Evolutionary conservation across 2,888 invertebrate genomes (phyloP).

Genomic region (Eupelmus urozonus): DNA sequence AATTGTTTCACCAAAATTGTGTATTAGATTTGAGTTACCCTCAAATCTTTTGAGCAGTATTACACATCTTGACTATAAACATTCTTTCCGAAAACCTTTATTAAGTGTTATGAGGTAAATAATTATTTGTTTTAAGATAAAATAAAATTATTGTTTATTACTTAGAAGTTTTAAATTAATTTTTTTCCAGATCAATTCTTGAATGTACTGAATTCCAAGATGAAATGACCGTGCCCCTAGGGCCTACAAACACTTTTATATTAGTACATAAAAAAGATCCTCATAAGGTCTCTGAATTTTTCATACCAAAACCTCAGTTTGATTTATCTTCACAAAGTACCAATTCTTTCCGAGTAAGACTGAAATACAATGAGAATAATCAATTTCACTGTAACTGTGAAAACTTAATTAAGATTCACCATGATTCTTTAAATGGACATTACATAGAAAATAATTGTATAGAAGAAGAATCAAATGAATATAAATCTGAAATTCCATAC

Average conservation of each 20-base stretch:
- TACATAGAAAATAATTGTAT: conserved; percentile 50
- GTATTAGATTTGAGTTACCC: conserved; percentile 70
- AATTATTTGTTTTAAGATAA: conserved; percentile 28
- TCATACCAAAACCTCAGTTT: conserved; percentile 73
- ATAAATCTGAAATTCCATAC: conserved; percentile 61
- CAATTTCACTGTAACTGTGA: conserved; percentile 65
- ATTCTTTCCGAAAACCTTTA: conserved; percentile 72
- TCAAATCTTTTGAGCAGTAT: conserved; percentile 68
- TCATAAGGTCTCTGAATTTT: conserved; percentile 69
- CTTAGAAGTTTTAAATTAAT: not conserved
- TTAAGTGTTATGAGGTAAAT: conserved; percentile 74
- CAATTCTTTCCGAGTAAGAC: conserved; percentile 67
- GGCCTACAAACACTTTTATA: conserved; percentile 74
- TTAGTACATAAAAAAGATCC: conserved; percentile 72
- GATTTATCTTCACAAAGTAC: conserved; percentile 60
- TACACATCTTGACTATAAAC: conserved; percentile 70
- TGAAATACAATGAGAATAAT: conserved; percentile 63
- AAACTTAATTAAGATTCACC: conserved; percentile 68
- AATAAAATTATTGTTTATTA: not conserved
- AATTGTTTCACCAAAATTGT: conserved; percentile 73
- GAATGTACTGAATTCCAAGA: conserved; percentile 73
- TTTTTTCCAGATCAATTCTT: conserved; percentile 70
- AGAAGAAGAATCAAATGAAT: conserved; percentile 48
- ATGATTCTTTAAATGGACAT: conserved; percentile 63
- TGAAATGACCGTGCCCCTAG: conserved; percentile 69